Evolutionary conservation across 2,797 vertebrate species (phyloP), one percentile per base, ranked within the genome.

Genomic region (Eulemur albifrons): DNA sequence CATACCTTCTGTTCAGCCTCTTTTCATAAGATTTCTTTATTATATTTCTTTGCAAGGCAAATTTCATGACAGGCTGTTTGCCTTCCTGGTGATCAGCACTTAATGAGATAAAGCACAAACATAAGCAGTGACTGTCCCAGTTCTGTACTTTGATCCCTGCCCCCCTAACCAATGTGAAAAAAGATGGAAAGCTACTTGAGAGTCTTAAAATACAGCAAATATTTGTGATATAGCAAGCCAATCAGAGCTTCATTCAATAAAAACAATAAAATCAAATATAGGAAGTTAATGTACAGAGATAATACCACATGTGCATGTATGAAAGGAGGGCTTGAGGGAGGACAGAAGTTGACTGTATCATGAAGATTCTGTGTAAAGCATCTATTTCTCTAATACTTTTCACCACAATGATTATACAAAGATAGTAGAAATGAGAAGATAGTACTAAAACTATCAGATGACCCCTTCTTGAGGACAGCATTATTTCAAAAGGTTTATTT

Each of bases 21-120:
- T 90, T 85, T 85, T 97, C 86, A 40, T 90, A 86, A 83, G 73
- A 93, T 90, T 70, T 97, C 83, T 94, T 91, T 91, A 84, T 95
- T 96, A 94, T 69, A 85, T 70, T 70, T 85, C 93, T 95, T 96
- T 95, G 92, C 89, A 96, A 93, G 81, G 96, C 94, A 97, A 85
- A 96, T 97, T 96, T 97, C 67, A 88, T 69, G 95, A 94, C 91
- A 96, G 80, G 70, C 91, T 85, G 83, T 93, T 97, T 84, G 92
- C 95, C 96, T 93, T 96, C 59, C 97, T 87, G 48, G 70, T 72
- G 91, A 95, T 93, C 86, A 90, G 94, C 92, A 30, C 89, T 95
- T 97, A 94, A 97, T 80, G 96, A 97, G 97, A 92, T 94, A 95
- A 97, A 70, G 43, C 65, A 80, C 45, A 63, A 82, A 69, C 59